Evolutionary conservation across 2,797 vertebrate genomes (phyloP).

Genomic region (Chaenodraco wilsoni): DNA sequence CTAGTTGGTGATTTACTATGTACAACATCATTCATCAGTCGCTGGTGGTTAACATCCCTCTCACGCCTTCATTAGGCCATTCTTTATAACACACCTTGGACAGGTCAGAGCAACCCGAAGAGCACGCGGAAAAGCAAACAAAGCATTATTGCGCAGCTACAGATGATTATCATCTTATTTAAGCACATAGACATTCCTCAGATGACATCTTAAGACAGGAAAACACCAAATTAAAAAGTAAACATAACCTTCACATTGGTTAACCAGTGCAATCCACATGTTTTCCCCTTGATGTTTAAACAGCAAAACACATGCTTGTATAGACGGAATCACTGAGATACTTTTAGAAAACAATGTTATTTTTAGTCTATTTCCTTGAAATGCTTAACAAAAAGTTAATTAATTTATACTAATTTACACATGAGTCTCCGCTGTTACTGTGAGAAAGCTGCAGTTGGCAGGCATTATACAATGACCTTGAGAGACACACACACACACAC

Average conservation of each 20-base stretch:
- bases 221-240: slow-evolving; percentile 31
- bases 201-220: slow-evolving; percentile 4
- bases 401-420: background rate
- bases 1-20: slow-evolving; percentile 78
- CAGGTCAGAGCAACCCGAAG: slow-evolving; percentile 25
- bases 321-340: background rate
- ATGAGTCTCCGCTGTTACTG: background rate
- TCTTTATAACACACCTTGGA: slow-evolving; percentile 53
- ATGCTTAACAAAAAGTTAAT: background rate
- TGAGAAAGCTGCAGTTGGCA: slow-evolving; percentile 58
- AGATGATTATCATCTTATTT: slow-evolving; percentile 40
- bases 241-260: slow-evolving; percentile 11
- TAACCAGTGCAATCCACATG: background rate
- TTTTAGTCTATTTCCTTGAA: background rate
- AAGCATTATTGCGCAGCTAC: slow-evolving; percentile 35
- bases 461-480: slow-evolving; percentile 49
- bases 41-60: slow-evolving; percentile 61
- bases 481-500: slow-evolving; percentile 34
- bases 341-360: background rate
- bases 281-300: background rate
- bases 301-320: slow-evolving; percentile 1
- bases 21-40: slow-evolving; percentile 77
- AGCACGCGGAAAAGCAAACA: slow-evolving; percentile 50
- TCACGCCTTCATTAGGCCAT: slow-evolving; percentile 72
- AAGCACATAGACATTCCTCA: slow-evolving; percentile 40